These are phyloP conservation scores for Aphis gossypii DNA, from an alignment of 1,140 invertebrate genomes.

Conservation along the genomic window DNA sequence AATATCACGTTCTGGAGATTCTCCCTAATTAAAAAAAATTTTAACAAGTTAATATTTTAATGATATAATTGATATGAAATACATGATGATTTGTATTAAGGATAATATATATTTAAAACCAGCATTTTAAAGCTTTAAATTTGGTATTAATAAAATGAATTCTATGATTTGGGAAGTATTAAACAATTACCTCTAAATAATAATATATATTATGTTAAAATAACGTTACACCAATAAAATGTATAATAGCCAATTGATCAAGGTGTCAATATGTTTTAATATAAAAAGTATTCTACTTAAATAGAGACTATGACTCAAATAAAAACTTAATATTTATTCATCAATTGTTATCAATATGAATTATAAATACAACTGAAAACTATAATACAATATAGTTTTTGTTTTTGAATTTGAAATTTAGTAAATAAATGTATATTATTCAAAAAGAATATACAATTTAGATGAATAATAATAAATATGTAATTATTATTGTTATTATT, in stretches of 20 bases:
- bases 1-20: constrained; percentile 77
- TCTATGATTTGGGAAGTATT: neutral
- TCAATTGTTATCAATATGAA: neutral
- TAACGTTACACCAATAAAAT: neutral
- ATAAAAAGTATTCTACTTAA: neutral
- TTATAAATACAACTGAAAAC: neutral
- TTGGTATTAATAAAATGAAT: neutral
- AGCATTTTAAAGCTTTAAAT: neutral
- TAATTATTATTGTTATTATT: neutral
- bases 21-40: constrained; percentile 65
- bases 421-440: neutral
- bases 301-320: neutral
- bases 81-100: neutral
- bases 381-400: neutral
- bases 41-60: neutral
- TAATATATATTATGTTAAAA: neutral
- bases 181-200: neutral
- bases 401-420: neutral
- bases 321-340: neutral
- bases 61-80: neutral
- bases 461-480: neutral
- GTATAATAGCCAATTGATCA: neutral
- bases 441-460: neutral
- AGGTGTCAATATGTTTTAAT: neutral
- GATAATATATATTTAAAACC: neutral